phyloP scores from a whole-genome alignment of 2,113 vertebrate species.

The Monopterus albus region DNA sequence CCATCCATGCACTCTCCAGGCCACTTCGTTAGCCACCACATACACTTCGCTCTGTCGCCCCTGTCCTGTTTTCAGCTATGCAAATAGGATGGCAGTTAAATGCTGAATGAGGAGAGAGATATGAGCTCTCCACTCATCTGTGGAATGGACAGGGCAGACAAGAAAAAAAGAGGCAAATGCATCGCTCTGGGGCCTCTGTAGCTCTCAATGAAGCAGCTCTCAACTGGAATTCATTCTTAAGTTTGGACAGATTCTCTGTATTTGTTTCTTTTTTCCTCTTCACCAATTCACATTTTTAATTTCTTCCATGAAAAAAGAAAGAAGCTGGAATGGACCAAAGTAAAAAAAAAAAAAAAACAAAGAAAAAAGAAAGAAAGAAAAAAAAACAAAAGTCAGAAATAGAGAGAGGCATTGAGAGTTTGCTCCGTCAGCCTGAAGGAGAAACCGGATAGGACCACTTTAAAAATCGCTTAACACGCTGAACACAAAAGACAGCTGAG shows the following conservation, averaged over 20 bases:
- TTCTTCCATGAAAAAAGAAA: neutral
- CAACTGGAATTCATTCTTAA: neutral
- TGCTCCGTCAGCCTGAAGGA: conserved; percentile 40
- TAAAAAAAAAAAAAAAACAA: neutral
- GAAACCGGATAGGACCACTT: conserved; percentile 81
- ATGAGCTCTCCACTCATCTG: conserved; percentile 52
- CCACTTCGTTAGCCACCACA: conserved; percentile 72
- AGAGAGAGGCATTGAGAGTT: conserved; percentile 51
- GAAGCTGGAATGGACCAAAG: rapidly evolving
- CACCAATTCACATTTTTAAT: neutral
- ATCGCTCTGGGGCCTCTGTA: neutral
- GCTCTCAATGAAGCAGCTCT: neutral
- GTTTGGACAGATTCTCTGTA: neutral
- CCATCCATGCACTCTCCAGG: conserved; percentile 77
- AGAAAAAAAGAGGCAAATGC: neutral
- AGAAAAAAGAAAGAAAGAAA: conserved; percentile 14
- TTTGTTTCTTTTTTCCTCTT: neutral
- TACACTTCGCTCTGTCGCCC: conserved; percentile 18
- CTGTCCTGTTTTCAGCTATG: conserved; percentile 53
- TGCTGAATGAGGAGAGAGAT: conserved; percentile 64
- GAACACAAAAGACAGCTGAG: conserved; percentile 79
- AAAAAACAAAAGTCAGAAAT: conserved; percentile 35
- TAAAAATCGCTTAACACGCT: conserved; percentile 79
- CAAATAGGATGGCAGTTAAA: conserved; percentile 70
- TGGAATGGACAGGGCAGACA: neutral